Base-by-base conservation (phyloP, 2,113 vertebrate genomes). In the Argyrosomus japonicus region DNA sequence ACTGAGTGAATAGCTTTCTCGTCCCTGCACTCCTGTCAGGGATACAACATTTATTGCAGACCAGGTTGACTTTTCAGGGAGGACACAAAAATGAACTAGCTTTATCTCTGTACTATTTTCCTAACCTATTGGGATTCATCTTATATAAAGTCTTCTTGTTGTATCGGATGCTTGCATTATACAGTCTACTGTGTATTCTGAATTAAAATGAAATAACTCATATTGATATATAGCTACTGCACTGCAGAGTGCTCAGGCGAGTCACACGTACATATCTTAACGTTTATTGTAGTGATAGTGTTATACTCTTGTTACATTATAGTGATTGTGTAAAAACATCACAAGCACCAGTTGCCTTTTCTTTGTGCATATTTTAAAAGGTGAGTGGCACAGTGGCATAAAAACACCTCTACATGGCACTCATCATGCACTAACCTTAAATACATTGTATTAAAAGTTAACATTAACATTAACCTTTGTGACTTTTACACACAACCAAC, bases 51-150 rank as follows among this genome's bases (percentile, higher is more conserved):
- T 21, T 40, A 13, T 5, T 32, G 29, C 18, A 29, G 63, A 54
- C 32, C 67, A 47, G 25, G 6, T 62, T 57, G 43, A 58, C 61
- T 78, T 56, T 75, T 78, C 65, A 78, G 53, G 77, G 48, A 75
- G 54, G 5, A 48, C 12, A 29, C n/a, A 43, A 53, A 67, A 11
- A 19, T 50, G 4, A 58, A 60, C 7, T 9, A 10, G 29, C 72
- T 18, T 57, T 48, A 48, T 48, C 14, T 56, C 40, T 47, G 8
- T 10, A 53, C 36, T 18, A 12, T 63, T 43, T 3, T 43, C 32
- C 18, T 21, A 0, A 43, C 32, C 5, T n/a, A 32, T 21, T 63
- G 32, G 29, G 27, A 32, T 61, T 61, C 17, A 27, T 62, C 60
- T 63, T 54, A 29, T 29, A 27, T 56, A 21, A 40, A 63, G 45